Percentiles rank a stretch among this genome's conserved stretches.
These are phyloP conservation scores for Neopipo cinnamomea DNA, from an alignment of 2,113 vertebrate species.

Conservation along the genomic window DNA sequence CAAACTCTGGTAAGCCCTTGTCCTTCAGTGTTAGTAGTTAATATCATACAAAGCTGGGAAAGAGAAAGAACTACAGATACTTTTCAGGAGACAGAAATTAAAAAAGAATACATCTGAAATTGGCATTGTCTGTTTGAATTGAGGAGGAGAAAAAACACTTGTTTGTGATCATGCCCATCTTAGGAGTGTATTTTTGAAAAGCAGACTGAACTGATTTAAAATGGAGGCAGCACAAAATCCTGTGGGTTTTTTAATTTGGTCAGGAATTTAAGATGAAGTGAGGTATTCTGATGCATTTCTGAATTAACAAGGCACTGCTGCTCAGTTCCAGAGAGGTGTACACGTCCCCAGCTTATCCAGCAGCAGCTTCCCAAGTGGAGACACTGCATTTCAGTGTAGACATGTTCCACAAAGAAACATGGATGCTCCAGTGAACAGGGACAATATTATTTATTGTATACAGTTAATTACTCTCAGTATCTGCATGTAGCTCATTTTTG, in stretches of 20 bases:
- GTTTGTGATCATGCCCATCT: neutral
- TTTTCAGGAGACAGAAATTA: neutral
- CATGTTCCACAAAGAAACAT: neutral
- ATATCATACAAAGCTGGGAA: neutral
- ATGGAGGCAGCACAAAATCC: neutral
- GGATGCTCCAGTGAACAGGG: neutral
- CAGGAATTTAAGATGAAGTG: neutral
- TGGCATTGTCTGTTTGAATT: neutral
- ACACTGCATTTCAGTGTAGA: neutral
- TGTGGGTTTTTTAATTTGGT: neutral
- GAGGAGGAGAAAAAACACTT: neutral
- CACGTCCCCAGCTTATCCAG: neutral
- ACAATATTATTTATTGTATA: neutral
- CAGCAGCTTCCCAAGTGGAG: neutral
- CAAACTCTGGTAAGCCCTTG: neutral
- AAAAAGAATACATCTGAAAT: neutral
- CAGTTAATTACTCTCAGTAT: neutral
- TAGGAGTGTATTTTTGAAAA: neutral
- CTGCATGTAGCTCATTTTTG: neutral
- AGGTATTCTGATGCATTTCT: neutral
- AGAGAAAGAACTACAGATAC: neutral
- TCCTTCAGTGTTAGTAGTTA: neutral
- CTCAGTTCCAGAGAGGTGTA: neutral
- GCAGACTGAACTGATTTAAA: neutral
- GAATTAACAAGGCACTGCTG: neutral